Percentiles rank a stretch among this genome's conserved stretches.
Conservation (phyloP, 1,140 invertebrate species). For the Drosophila tsacasi region DNA sequence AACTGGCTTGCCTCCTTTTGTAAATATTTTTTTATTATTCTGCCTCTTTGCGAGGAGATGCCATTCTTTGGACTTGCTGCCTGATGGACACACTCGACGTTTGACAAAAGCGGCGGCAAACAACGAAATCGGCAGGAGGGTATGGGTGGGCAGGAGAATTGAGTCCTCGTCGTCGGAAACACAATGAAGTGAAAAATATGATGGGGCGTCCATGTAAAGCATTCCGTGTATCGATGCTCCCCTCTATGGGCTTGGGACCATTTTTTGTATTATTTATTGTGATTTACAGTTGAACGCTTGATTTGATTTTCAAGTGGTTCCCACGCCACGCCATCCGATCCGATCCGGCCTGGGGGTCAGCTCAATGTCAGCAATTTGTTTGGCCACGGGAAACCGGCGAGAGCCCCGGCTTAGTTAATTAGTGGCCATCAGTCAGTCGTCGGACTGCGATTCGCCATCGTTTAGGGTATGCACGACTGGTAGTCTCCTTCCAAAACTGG, state of each 20-base stretch:
- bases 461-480: constrained; percentile 18
- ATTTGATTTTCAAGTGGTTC: constrained; percentile 85
- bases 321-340: constrained; percentile 54
- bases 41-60: constrained; percentile 9
- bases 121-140: constrained; percentile 32
- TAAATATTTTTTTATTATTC: constrained; percentile 20
- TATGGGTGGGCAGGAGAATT: constrained; percentile 8
- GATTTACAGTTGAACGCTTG: constrained; percentile 85
- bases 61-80: constrained; percentile 11
- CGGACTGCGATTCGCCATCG: not conserved
- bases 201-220: constrained; percentile 57
- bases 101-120: constrained; percentile 71
- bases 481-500: not conserved
- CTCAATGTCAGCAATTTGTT: constrained; percentile 65
- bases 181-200: constrained; percentile 84
- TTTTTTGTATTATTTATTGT: constrained; percentile 84
- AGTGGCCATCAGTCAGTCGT: constrained; percentile 81
- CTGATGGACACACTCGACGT: constrained; percentile 65
- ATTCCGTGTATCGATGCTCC: constrained; percentile 42
- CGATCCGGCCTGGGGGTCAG: constrained; percentile 32
- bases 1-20: not conserved
- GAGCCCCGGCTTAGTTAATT: constrained; percentile 72
- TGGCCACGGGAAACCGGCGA: constrained; percentile 28
- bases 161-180: constrained; percentile 51
- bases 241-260: not conserved